A percentile compares a stretch with the other conserved stretches of the same genome.
These are phyloP conservation scores for Asarcornis scutulata DNA, from an alignment of 2,113 vertebrate species.

Conservation along the genomic window DNA sequence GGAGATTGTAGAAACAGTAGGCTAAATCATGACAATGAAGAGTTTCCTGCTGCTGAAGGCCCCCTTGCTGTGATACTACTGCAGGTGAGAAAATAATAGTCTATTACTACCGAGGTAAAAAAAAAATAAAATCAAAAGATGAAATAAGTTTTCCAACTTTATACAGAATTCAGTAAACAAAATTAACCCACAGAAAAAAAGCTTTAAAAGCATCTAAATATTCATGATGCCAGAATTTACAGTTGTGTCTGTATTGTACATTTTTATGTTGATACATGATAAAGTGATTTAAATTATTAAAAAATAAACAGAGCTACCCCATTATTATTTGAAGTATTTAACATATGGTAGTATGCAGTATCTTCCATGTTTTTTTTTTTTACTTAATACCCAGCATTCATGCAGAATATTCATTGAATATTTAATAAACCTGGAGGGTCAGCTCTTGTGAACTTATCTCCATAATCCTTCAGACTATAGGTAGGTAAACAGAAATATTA, in stretches of 20 bases:
- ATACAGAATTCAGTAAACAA: background rate
- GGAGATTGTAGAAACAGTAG: background rate
- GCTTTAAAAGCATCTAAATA: slow-evolving; percentile 33
- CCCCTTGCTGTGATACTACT: background rate
- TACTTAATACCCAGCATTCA: slow-evolving; percentile 65
- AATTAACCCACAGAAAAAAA: background rate
- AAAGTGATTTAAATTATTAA: slow-evolving; percentile 67
- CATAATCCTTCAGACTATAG: slow-evolving; percentile 76
- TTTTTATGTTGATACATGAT: slow-evolving; percentile 48
- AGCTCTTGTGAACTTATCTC: slow-evolving; percentile 77
- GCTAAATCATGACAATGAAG: background rate
- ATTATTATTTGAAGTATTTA: slow-evolving; percentile 54
- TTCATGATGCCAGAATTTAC: slow-evolving; percentile 21
- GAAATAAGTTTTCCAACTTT: background rate
- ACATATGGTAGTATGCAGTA: slow-evolving; percentile 28
- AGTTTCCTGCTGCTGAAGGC: slow-evolving; percentile 14
- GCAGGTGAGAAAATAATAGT: slow-evolving; percentile 5
- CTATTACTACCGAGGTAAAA: background rate
- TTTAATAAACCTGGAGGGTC: slow-evolving; percentile 81
- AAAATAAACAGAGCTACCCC: slow-evolving; percentile 46
- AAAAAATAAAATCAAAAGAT: background rate
- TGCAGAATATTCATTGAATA: slow-evolving; percentile 69
- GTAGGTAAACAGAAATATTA: slow-evolving; percentile 47
- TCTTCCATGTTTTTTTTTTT: slow-evolving; percentile 47
- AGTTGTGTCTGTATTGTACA: background rate